phyloP scores from a whole-genome alignment of 2,888 invertebrate species.

The Trissoscelio sp. region DNA sequence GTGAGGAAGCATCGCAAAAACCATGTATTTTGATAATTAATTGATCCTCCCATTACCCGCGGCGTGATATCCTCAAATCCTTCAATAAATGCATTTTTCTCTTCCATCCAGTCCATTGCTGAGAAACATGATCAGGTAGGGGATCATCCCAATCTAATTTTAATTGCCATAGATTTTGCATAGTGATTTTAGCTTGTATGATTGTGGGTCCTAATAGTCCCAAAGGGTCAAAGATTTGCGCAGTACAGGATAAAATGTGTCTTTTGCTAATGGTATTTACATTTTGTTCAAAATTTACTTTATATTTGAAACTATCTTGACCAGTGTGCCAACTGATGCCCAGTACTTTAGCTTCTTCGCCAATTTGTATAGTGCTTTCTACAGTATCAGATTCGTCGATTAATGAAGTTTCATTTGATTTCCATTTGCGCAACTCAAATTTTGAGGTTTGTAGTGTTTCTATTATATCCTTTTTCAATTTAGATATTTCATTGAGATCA shows the following conservation, averaged over 20 bases:
- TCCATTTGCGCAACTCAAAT: neutral
- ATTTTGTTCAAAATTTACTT: neutral
- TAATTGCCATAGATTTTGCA: neutral
- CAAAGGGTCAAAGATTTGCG: conserved; percentile 8
- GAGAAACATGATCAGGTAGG: neutral
- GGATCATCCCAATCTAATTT: neutral
- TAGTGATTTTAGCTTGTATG: neutral
- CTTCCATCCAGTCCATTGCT: conserved; percentile 2
- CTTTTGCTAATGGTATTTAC: neutral
- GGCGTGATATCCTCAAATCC: conserved; percentile 53
- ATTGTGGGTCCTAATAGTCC: conserved; percentile 8
- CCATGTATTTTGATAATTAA: conserved; percentile 17
- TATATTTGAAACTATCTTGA: neutral
- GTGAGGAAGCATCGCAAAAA: too few species aligned
- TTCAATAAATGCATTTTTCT: conserved; percentile 51
- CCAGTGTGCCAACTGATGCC: neutral
- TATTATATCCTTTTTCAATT: neutral
- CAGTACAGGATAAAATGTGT: neutral
- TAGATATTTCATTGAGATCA: neutral
- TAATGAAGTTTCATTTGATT: neutral
- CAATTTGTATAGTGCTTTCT: neutral
- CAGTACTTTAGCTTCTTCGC: conserved; percentile 2
- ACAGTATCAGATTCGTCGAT: neutral
- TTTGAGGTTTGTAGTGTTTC: neutral
- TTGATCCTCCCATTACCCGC: conserved; percentile 16